phyloP scores from a whole-genome alignment of 2,888 invertebrate species.

The Standfussiana lucernea region DNA sequence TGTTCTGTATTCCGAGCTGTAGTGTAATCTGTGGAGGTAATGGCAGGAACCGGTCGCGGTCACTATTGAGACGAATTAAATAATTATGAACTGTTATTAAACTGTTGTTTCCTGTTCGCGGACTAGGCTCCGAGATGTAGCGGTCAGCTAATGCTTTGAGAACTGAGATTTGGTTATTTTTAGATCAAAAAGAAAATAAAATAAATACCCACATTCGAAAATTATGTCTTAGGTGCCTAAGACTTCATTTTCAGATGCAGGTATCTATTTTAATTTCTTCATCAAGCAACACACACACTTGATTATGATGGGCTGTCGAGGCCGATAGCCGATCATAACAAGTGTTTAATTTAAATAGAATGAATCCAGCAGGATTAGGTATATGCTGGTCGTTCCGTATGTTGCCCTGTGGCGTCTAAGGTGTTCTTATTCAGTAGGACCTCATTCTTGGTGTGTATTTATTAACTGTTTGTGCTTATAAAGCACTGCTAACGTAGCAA shows the following conservation, averaged over 20 bases:
- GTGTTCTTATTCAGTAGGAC: not conserved
- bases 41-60: slow-evolving; percentile 49
- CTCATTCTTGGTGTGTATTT: not conserved
- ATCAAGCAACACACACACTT: no score
- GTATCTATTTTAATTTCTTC: no score
- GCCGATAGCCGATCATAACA: not conserved
- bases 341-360: not conserved
- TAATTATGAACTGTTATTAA: slow-evolving; percentile 69
- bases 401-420: not conserved
- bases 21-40: slow-evolving; percentile 22
- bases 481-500: not conserved
- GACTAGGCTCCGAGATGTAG: slow-evolving; percentile 29
- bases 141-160: slow-evolving; percentile 7
- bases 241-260: no score
- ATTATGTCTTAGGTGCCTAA: not conserved
- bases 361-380: not conserved
- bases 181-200: not conserved
- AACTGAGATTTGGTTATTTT: not conserved
- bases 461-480: not conserved
- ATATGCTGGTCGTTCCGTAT: not conserved
- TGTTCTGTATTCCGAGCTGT: not conserved
- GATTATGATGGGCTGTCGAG: no score
- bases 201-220: not conserved
- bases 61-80: slow-evolving; percentile 64
- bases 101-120: slow-evolving; percentile 66